Conservation (phyloP, 2,888 invertebrate species). For the Amiota minor region DNA sequence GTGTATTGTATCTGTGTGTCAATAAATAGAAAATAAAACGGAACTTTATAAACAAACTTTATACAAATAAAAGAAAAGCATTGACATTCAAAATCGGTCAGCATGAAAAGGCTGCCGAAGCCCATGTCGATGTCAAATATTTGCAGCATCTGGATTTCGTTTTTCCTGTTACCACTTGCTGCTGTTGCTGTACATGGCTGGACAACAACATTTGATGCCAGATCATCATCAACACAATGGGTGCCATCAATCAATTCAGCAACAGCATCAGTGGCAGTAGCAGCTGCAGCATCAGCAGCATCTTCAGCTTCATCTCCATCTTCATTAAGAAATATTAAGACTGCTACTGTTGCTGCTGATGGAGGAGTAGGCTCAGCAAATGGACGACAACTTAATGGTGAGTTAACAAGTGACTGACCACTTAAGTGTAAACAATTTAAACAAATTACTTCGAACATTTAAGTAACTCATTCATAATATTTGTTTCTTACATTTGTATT, state of each 20-base stretch:
- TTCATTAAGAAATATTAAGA: too few relatives aligned
- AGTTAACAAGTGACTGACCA: constrained; percentile 34
- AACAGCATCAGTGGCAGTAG: neutral
- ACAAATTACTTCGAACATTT: too few relatives aligned
- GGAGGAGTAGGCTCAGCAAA: constrained; percentile 27
- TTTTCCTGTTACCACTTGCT: constrained; percentile 44
- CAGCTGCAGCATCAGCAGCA: constrained; percentile 33
- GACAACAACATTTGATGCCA: constrained; percentile 35
- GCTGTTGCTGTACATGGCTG: constrained; percentile 38
- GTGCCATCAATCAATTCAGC: constrained; percentile 33
- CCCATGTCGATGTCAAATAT: constrained; percentile 35
- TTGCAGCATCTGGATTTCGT: constrained; percentile 43
- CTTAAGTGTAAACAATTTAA: too few relatives aligned
- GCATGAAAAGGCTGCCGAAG: constrained; percentile 52
- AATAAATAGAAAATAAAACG: neutral
- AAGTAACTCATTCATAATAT: too few relatives aligned
- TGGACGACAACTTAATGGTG: constrained; percentile 55
- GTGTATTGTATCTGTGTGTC: too few relatives aligned
- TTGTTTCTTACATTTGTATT: too few relatives aligned
- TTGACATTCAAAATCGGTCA: neutral
- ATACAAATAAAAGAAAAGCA: neutral
- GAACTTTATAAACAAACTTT: too few relatives aligned
- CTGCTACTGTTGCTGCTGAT: too few relatives aligned
- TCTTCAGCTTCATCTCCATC: constrained; percentile 18
- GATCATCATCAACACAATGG: constrained; percentile 40